Evolutionary conservation across 2,888 invertebrate species (phyloP).

Genomic region (Drosophila ezoana): DNA sequence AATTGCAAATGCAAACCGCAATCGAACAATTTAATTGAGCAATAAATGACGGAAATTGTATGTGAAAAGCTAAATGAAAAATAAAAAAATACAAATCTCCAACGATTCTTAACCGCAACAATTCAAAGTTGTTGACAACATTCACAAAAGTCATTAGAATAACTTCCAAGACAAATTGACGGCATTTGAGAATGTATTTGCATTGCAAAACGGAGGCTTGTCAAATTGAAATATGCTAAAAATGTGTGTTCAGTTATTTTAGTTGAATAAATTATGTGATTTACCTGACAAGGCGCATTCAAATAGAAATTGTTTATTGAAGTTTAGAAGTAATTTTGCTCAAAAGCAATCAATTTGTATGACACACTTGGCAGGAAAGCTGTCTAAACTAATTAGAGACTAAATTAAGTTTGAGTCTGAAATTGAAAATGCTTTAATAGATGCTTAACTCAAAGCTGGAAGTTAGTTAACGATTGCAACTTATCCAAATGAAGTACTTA

Average conservation of each 20-base stretch:
- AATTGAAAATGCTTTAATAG: not conserved
- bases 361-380: not conserved
- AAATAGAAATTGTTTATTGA: not conserved
- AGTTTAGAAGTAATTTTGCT: not conserved
- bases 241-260: slow-evolving; percentile 23
- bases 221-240: slow-evolving; percentile 27
- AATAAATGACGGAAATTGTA: slow-evolving; percentile 75
- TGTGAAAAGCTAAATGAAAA: slow-evolving; percentile 24
- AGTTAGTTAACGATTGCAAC: not conserved
- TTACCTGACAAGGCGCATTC: slow-evolving; percentile 4
- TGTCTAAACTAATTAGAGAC: not conserved
- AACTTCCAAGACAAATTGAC: slow-evolving; percentile 60
- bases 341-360: not conserved
- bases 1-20: slow-evolving; percentile 64
- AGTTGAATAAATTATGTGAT: slow-evolving; percentile 10
- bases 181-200: not conserved
- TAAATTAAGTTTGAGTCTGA: too few relatives aligned
- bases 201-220: slow-evolving; percentile 39
- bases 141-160: slow-evolving; percentile 54
- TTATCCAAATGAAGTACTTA: not conserved
- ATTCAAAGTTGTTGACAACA: slow-evolving; percentile 48
- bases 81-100: slow-evolving; percentile 2
- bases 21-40: slow-evolving; percentile 68
- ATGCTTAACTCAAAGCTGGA: not conserved
- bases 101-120: slow-evolving; percentile 25